A percentile compares a stretch with the other conserved stretches of the same genome.
Evolutionary conservation across 2,888 invertebrate genomes (phyloP).

Genomic region (Siphonodentalium dalli): DNA sequence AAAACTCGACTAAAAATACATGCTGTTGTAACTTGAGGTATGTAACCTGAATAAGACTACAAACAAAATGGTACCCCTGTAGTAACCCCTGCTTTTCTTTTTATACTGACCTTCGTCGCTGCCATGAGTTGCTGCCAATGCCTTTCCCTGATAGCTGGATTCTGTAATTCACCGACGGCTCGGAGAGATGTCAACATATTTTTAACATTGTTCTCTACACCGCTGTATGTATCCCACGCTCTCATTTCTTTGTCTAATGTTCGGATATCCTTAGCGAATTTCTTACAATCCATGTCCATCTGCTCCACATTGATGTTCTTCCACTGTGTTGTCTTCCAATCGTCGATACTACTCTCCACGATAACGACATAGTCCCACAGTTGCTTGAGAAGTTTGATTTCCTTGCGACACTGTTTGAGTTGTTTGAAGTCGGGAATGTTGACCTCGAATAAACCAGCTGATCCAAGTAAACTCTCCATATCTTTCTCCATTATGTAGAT

Average conservation of each 20-base stretch:
- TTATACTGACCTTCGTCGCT: slow-evolving; percentile 78
- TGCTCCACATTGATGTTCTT: slow-evolving; percentile 96
- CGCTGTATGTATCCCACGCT: slow-evolving; percentile 88
- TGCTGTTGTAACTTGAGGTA: too few species aligned
- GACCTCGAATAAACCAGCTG: slow-evolving; percentile 93
- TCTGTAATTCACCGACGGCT: slow-evolving; percentile 94
- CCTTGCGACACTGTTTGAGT: slow-evolving; percentile 88
- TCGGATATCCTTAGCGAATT: slow-evolving; percentile 81
- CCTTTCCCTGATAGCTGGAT: slow-evolving; percentile 92
- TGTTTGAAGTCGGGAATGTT: slow-evolving; percentile 93
- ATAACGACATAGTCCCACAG: slow-evolving; percentile 94
- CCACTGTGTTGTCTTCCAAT: slow-evolving; percentile 98
- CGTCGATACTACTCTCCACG: slow-evolving; percentile 88
- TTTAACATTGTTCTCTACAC: slow-evolving; percentile 89
- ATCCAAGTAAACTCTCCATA: slow-evolving; percentile 85
- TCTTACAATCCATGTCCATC: slow-evolving; percentile 98
- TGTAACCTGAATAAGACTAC: too few species aligned
- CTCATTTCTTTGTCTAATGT: slow-evolving; percentile 94
- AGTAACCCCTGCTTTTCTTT: too few species aligned
- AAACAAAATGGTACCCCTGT: too few species aligned
- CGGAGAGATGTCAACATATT: slow-evolving; percentile 94
- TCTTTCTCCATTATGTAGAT: slow-evolving; percentile 82
- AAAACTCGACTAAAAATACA: too few species aligned
- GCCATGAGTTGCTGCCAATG: slow-evolving; percentile 98
- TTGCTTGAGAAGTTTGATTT: slow-evolving; percentile 79